phyloP scores from a whole-genome alignment of 2,113 vertebrate species.

The Mus pahari region DNA sequence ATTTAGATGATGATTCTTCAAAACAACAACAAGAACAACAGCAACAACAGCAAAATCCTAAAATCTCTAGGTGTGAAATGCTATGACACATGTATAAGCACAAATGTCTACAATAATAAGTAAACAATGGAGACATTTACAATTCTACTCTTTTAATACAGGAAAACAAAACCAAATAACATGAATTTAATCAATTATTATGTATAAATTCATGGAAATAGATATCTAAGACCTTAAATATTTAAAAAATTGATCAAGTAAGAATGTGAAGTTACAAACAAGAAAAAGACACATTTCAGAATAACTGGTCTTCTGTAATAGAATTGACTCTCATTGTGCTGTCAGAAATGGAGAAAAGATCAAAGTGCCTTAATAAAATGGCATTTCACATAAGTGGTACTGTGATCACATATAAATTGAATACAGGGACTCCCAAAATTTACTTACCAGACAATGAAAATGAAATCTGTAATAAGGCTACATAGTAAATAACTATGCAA shows the following conservation, averaged over 20 bases:
- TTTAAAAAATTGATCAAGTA: constrained; percentile 6
- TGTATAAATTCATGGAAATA: constrained; percentile 10
- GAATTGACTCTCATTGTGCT: constrained; percentile 55
- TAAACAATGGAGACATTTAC: neutral
- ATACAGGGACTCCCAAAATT: constrained; percentile 50
- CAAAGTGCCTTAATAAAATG: constrained; percentile 39
- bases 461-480: constrained; percentile 33
- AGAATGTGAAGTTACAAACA: neutral
- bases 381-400: constrained; percentile 38
- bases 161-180: neutral
- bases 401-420: constrained; percentile 62
- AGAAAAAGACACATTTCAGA: constrained; percentile 20
- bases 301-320: neutral
- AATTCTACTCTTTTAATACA: neutral
- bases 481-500: neutral
- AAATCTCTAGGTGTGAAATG: neutral
- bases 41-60: neutral
- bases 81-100: neutral
- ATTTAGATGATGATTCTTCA: neutral
- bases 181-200: constrained; percentile 50
- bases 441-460: constrained; percentile 55
- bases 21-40: neutral
- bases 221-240: constrained; percentile 19
- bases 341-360: constrained; percentile 32
- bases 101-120: neutral